These are phyloP conservation scores for Agrochola macilenta DNA, from an alignment of 2,888 invertebrate species.

Conservation along the genomic window DNA sequence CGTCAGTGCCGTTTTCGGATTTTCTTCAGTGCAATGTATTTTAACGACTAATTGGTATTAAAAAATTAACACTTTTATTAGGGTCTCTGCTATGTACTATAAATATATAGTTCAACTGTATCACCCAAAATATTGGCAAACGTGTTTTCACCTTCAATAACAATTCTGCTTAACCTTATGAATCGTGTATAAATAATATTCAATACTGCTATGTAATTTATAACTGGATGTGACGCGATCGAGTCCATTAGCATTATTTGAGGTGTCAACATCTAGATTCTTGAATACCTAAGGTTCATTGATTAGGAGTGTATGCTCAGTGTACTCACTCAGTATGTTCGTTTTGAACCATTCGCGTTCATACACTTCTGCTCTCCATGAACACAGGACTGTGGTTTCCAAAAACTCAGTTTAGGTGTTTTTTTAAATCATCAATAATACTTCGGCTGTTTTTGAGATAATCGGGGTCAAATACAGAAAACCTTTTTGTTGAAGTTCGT, in stretches of 20 bases:
- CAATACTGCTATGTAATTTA: slow-evolving; percentile 18
- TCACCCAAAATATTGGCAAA: slow-evolving; percentile 11
- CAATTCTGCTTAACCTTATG: slow-evolving; percentile 39
- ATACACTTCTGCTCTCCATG: too few species aligned
- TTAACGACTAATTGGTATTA: not conserved
- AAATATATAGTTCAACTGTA: slow-evolving; percentile 1
- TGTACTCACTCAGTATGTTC: not conserved
- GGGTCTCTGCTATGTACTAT: too few species aligned
- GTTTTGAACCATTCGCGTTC: not conserved
- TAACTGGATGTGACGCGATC: slow-evolving; percentile 7
- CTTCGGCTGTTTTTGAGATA: not conserved
- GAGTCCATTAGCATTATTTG: slow-evolving; percentile 7
- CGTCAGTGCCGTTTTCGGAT: not conserved
- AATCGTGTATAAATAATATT: slow-evolving; percentile 17
- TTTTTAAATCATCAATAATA: not conserved
- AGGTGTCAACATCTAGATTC: slow-evolving; percentile 9
- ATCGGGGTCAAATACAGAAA: not conserved
- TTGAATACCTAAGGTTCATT: not conserved
- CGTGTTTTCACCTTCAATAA: slow-evolving; percentile 10
- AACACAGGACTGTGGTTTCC: not conserved
- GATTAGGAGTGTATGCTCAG: not conserved
- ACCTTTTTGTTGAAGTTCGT: not conserved
- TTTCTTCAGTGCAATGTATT: not conserved
- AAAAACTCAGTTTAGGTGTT: not conserved
- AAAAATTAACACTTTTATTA: not conserved